These are phyloP conservation scores for Naja naja DNA, from an alignment of 2,113 vertebrate species.

Conservation along the genomic window DNA sequence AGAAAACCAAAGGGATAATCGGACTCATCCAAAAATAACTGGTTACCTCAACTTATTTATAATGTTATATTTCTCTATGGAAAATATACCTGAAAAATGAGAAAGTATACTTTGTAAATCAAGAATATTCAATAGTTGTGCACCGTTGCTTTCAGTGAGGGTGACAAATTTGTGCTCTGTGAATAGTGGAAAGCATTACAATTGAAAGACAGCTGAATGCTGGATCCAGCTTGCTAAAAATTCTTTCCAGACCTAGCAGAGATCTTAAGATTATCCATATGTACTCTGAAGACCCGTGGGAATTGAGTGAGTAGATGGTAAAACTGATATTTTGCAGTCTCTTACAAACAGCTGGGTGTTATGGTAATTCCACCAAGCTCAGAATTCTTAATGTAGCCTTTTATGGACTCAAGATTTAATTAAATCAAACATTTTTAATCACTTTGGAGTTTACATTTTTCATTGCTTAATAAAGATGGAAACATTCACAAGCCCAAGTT, in stretches of 20 bases:
- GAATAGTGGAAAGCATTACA: background rate
- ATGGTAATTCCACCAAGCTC: too few species aligned
- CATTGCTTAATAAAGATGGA: background rate
- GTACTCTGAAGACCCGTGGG: background rate
- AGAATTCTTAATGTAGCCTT: background rate
- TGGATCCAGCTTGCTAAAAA: background rate
- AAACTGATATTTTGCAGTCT: background rate
- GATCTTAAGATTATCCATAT: background rate
- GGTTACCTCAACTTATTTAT: background rate
- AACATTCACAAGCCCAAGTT: background rate
- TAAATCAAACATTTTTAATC: too few species aligned
- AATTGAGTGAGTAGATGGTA: background rate
- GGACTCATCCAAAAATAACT: background rate
- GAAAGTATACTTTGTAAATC: background rate
- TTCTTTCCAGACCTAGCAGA: background rate
- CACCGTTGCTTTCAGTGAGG: background rate
- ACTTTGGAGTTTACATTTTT: background rate
- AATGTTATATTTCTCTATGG: background rate
- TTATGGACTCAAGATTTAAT: background rate
- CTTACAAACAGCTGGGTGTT: background rate
- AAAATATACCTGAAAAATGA: background rate
- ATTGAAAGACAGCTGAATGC: background rate
- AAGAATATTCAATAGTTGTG: background rate
- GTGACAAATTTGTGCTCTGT: background rate
- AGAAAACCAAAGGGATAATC: background rate